Evolutionary conservation across 2,888 invertebrate species (phyloP).

Genomic region (Heterodera filipjevi): DNA sequence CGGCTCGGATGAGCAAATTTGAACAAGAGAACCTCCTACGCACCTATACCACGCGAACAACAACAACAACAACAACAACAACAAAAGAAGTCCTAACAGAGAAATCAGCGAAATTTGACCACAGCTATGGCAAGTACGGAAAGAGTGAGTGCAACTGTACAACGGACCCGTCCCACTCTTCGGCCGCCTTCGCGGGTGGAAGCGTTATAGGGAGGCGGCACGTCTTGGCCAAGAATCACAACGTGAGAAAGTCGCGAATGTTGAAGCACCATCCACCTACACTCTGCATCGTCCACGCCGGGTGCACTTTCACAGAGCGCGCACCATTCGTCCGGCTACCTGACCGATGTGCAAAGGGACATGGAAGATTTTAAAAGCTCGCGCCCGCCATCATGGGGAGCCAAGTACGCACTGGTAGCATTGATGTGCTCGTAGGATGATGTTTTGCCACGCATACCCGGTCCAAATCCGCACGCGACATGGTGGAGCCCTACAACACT

Average conservation of each 20-base stretch:
- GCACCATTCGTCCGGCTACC: constrained; percentile 21
- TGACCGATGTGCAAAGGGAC: constrained; percentile 32
- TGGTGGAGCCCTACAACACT: constrained; percentile 21
- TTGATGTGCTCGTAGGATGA: constrained; percentile 22
- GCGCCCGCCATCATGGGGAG: constrained; percentile 16
- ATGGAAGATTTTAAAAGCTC: constrained; percentile 30
- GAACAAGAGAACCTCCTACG: background rate
- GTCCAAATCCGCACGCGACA: constrained; percentile 11
- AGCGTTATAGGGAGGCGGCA: background rate
- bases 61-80: background rate
- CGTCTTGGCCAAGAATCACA: background rate
- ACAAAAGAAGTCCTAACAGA: no score
- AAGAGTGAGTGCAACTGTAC: constrained; percentile 16
- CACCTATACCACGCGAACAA: background rate
- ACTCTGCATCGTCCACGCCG: constrained; percentile 25
- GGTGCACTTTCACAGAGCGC: background rate
- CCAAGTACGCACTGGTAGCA: constrained; percentile 25
- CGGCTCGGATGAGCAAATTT: background rate
- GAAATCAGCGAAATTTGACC: background rate
- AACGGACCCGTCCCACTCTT: constrained; percentile 11
- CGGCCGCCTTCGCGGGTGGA: constrained; percentile 18
- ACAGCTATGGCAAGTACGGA: background rate
- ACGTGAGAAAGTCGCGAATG: constrained; percentile 7
- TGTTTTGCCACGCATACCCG: constrained; percentile 15
- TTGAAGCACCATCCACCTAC: constrained; percentile 23